Base-by-base conservation (phyloP, 2,113 vertebrate genomes). In the Neomonachus schauinslandi region DNA sequence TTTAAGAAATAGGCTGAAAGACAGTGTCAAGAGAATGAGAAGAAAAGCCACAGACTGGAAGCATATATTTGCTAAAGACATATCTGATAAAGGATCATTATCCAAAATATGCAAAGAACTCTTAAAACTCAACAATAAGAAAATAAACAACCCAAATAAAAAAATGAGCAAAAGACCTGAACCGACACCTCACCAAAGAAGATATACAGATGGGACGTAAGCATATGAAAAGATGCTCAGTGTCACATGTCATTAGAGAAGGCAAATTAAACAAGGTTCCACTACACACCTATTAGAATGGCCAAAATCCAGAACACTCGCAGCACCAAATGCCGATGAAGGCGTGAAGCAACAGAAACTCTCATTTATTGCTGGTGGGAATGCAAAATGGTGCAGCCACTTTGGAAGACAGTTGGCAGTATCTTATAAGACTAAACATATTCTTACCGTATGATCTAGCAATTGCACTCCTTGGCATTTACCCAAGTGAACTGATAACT, bases 1-100 rank as follows among this genome's bases (percentile, higher is more conserved):
- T 97, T 91, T 85, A 86, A 94, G n/a, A 95, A 95, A 84, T 0
- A 83, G 28, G 55, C 65, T 28, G 39, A 83, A 94, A 82, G 42
- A 59, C 42, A 65, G 57, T 51, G 19, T 80, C 36, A 94, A 63
- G 31, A 90, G 22, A 90, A 94, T 85, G 24, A 87, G 33, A 53
- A 87, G 55, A 96, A 79, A 95, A 95, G 49, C 53, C 33, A 76
- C 5, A 94, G 2, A 95, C 14, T 59, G 24, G 51, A 33, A 95
- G 84, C 94, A 86, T 9, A 1, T 28, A 65, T 42, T 83, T 94
- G 39, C 13, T 86, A 86, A 82, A 67, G n/a, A 69, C 33, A 74
- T 2, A 67, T 39, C 49, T 77, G 61, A 88, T 85, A 93, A 93
- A 94, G 22, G 16, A 36, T 5, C n/a, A 0, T 36, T 65, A 63